Conservation (phyloP, 2,888 invertebrate species). For the Flabesymbios commensalis region DNA sequence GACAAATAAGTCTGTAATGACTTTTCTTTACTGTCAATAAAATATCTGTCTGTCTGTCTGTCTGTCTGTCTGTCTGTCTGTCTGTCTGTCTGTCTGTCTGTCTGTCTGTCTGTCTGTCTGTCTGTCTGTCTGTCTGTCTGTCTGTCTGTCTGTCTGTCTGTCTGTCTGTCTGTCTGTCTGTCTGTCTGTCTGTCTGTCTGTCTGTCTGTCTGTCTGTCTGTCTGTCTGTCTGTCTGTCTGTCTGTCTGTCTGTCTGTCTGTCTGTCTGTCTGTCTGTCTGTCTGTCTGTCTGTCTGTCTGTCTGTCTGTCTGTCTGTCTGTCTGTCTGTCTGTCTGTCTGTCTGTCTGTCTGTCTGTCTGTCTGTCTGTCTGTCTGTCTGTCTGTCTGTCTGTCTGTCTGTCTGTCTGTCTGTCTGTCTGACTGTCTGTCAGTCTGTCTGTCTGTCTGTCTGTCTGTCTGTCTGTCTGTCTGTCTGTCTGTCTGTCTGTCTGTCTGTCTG, state of each 20-base stretch:
- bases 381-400: not conserved
- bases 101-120: no score
- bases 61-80: no score
- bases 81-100: no score
- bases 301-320: not conserved
- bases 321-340: not conserved
- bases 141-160: not conserved
- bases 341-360: not conserved
- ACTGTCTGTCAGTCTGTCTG: conserved; percentile 5
- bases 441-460: conserved; percentile 11
- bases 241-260: no score
- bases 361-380: conserved; percentile 1
- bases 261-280: no score
- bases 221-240: conserved; percentile 4
- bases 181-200: not conserved
- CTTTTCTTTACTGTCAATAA: no score
- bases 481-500: not conserved
- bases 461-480: conserved; percentile 8
- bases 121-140: no score
- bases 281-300: not conserved
- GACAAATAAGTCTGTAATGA: no score
- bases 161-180: no score
- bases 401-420: conserved; percentile 9
- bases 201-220: not conserved
- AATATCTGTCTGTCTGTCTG: no score